Evolutionary conservation across 2,113 vertebrate species (phyloP), one percentile per base, ranked within the genome.

Genomic region (Himantopus leucocephalus): DNA sequence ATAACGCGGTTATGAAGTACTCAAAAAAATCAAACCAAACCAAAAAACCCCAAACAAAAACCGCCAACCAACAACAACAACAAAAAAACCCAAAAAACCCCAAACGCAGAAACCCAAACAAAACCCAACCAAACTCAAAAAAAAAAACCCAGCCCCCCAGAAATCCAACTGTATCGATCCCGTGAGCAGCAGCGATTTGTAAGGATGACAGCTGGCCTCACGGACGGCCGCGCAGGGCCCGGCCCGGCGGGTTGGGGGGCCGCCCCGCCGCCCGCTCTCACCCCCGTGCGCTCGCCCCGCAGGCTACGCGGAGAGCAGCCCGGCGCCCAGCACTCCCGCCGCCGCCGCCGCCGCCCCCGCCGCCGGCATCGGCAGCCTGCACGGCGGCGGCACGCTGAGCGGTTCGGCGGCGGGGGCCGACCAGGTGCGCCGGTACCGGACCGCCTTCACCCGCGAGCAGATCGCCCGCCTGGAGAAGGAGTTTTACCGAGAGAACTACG

Each of bases 401-500:
- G 98, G 98, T 75, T 99, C 99, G 16, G 98, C 98, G 92, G 99
- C 99, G 5, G 99, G 98, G 45, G 92, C 98, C 64, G 99, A 99
- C 92, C 99, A 99, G 98, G 99, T 99, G 98, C 98, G 99, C 88
- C 98, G 99, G 62, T 99, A 99, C 98, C 98, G 99, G 73, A 99
- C 99, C 4, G 99, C 99, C 71, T 99, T 99, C 98, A 99, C 99
- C 63, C 97, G 99, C 75, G 99, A 99, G 97, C 99, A 99, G 98
- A 99, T 99, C 85, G 99, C 98, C 37, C 98, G 99, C 16, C 97
- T 99, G 98, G 99, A 99, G 97, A 99, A 99, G 96, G 99, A 99
- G 90, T 99, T 99, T 97, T 99, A 99, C 97, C 98, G 99, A 90
- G 99, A 99, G 95, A 99, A 99, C 97, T 99, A 99, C 70, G 99